phyloP scores from a whole-genome alignment of 2,797 vertebrate genomes.

The Phrynocephalus guinanensis region DNA sequence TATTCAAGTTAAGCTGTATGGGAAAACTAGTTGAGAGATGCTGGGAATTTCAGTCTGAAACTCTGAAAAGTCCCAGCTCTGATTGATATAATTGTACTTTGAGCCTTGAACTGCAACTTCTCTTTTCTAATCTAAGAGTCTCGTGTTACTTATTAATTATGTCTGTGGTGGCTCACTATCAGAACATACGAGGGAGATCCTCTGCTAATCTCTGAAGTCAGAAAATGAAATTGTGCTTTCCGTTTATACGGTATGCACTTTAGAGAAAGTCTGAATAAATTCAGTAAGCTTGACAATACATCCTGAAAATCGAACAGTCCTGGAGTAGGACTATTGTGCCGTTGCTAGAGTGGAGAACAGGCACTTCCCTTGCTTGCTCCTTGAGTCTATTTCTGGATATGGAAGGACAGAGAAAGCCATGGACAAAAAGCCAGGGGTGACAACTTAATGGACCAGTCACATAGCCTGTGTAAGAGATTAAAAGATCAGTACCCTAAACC shows the following conservation, averaged over 20 bases:
- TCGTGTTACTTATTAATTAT: neutral
- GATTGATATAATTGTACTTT: neutral
- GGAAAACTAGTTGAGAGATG: too few relatives aligned
- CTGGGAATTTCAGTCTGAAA: too few relatives aligned
- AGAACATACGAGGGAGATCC: neutral
- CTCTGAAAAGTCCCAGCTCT: too few relatives aligned
- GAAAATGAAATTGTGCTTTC: neutral
- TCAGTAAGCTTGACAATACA: neutral
- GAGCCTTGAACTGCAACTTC: neutral
- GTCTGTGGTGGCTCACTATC: neutral
- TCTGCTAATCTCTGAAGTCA: neutral
- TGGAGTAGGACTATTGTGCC: slow-evolving; percentile 3
- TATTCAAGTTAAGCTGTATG: too few relatives aligned
- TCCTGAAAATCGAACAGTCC: neutral
- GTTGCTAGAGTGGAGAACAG: neutral
- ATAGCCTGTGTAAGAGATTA: neutral
- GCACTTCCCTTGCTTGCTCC: neutral
- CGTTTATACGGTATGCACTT: neutral
- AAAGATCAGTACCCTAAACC: neutral
- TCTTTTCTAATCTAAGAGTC: neutral
- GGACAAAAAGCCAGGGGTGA: neutral
- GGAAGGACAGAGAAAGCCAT: neutral
- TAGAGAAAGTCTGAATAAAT: slow-evolving; percentile 14
- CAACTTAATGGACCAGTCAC: neutral
- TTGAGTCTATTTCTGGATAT: neutral